These are phyloP conservation scores for Emydocephalus ijimae DNA, from an alignment of 2,113 vertebrate genomes.

Conservation along the genomic window DNA sequence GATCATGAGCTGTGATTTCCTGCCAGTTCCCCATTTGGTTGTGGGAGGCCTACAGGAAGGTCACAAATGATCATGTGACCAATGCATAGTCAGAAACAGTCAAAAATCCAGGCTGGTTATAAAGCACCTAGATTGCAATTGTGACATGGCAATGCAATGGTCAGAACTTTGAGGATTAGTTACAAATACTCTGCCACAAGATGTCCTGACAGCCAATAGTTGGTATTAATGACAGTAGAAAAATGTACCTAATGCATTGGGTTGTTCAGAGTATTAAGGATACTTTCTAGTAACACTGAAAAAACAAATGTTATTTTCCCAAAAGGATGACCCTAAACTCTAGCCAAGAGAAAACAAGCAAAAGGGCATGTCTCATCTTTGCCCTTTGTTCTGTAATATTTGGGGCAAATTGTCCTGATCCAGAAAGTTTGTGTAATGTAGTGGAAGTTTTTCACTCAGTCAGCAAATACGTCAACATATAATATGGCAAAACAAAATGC, in stretches of 20 bases:
- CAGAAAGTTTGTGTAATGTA: neutral
- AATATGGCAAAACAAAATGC: neutral
- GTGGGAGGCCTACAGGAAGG: neutral
- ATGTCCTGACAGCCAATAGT: neutral
- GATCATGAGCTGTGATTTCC: neutral
- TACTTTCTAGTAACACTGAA: neutral
- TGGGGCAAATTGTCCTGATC: constrained; percentile 1
- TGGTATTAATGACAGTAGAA: neutral
- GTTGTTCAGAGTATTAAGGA: neutral
- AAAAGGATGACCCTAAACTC: neutral
- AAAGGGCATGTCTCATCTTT: neutral
- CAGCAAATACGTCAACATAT: constrained; percentile 5
- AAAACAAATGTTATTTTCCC: neutral
- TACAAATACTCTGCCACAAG: neutral
- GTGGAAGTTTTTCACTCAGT: neutral
- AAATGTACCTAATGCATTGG: neutral
- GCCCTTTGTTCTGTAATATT: neutral
- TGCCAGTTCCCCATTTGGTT: neutral
- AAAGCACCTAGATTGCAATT: neutral
- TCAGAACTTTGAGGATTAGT: neutral
- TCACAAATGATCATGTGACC: neutral
- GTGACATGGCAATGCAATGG: neutral
- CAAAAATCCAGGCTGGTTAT: neutral
- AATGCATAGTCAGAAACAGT: neutral
- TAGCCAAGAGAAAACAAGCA: neutral